Evolutionary conservation across 2,888 invertebrate genomes (phyloP), one percentile per base, ranked within the genome.

Genomic region (Stenurella melanura): DNA sequence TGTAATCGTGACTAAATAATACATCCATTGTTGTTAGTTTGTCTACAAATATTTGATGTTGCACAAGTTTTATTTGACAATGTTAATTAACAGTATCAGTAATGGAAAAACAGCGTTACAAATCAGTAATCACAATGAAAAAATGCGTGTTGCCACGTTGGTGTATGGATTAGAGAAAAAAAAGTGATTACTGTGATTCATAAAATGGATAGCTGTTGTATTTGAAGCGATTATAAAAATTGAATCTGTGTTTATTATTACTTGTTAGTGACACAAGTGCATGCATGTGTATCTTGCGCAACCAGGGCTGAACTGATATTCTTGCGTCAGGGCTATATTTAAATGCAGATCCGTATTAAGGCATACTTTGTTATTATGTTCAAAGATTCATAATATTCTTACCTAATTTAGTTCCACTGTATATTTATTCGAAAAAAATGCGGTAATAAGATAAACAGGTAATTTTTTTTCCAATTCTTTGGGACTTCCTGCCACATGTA

Each of bases 1-100:
- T 56, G 60, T 60, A 60, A 60, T 70, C 60, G 72, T 72, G 70
- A 70, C 60, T 70, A 42, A 21, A 61, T n/a, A n/a, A n/a, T 61
- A 64, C 42, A 19, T 19, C 72, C 50, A 63, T 63, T 63, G 63
- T 83, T 77, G 87, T 89, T 50, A 50, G 60, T 18, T 21, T 15
- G 54, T 38, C 30, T 30, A 56, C 60, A 60, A 73, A 71, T 74
- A 73, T 64, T 73, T 73, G 66, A 56, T 34, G 54, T 73, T 64
- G 63, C 64, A 18, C 56, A 73, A 73, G 17, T 56, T 34, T 11
- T 58, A 70, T 70, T 70, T 34, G 70, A 54, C 70, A 58, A 38
- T 34, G 26, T 19, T 57, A 64, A 64, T 64, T 64, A 42, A 38
- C 30, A 61, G 18, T 60, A 26, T 15, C 17, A 61, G 61, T 61